Conservation (phyloP, 1,140 invertebrate genomes). For the Macrobrachium rosenbergii region DNA sequence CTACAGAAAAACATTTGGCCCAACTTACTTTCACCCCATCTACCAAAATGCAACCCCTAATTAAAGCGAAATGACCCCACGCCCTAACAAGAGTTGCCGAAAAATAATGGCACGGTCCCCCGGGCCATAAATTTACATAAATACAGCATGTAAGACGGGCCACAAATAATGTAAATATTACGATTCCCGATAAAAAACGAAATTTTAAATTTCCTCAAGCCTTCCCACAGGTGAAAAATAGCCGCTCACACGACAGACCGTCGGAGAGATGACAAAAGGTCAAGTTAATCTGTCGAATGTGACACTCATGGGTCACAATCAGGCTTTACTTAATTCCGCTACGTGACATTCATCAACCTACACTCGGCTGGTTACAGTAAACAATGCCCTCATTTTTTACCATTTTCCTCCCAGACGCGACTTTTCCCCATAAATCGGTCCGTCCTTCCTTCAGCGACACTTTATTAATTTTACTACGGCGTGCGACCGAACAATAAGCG, state of each 20-base stretch:
- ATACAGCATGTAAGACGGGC: conserved; percentile 86
- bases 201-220: no score
- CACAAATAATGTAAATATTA: conserved; percentile 89
- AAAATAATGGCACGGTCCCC: conserved; percentile 61
- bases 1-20: background rate
- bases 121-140: conserved; percentile 74
- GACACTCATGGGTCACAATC: background rate
- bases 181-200: background rate
- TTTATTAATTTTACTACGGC: background rate
- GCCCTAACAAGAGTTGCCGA: no score
- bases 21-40: background rate
- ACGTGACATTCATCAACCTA: conserved; percentile 37
- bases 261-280: no score
- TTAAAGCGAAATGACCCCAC: no score
- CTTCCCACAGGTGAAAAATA: no score
- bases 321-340: background rate
- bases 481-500: background rate
- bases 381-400: no score
- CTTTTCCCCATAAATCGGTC: background rate
- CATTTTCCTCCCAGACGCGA: no score
- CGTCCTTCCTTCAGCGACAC: no score
- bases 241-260: no score
- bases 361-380: no score
- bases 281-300: background rate
- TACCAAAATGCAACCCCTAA: background rate